Base-by-base conservation (phyloP, 1,140 invertebrate species). In the Trypoxylus dichotomus region DNA sequence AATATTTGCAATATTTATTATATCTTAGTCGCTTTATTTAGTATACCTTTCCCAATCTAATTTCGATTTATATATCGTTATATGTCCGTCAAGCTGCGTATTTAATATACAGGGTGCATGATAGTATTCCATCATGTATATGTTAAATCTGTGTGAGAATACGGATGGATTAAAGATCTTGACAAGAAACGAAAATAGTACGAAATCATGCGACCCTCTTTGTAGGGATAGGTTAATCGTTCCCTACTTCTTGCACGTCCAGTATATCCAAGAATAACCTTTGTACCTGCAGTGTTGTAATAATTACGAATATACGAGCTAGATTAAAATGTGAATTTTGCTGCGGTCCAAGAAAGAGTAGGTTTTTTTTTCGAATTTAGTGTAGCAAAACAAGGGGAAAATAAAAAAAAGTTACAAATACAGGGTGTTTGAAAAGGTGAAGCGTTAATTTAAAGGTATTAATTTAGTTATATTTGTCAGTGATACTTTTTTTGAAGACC, bases 221-320 rank as follows among this genome's bases (percentile, higher is more conserved):
- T n/a, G n/a, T n/a, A n/a, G 3, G 5, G 32, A 37, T 5, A 37
- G n/a, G n/a, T 37, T 37, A 37, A 37, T 37, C 32, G 32, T 37
- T 37, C 32, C 32, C 2, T 19, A 54, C 3, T 54, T n/a, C 47
- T 54, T 5, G 1, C 47, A 19, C 47, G 7, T 54, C 47, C 47
- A 54, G 19, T 54, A 54, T 19, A 54, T 54, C 47, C 60, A 68
- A 68, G 24, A 68, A 24, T 63, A 25, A 68, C 60, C 19, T 68
- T 68, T 29, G 60, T 68, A 68, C 60, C 60, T 68, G 60, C 60
- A 68, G 60, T 68, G 7, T 58, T 19, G 27, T 68, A 68, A 68
- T 29, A 68, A 27, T 68, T 68, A 68, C 27, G 13, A 21, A 13
- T 25, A 27, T 24, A 29, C 24, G 25, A 24, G 11, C 7, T 68